Evolutionary conservation across 2,888 invertebrate species (phyloP).

Genomic region (Bombylius discolor): DNA sequence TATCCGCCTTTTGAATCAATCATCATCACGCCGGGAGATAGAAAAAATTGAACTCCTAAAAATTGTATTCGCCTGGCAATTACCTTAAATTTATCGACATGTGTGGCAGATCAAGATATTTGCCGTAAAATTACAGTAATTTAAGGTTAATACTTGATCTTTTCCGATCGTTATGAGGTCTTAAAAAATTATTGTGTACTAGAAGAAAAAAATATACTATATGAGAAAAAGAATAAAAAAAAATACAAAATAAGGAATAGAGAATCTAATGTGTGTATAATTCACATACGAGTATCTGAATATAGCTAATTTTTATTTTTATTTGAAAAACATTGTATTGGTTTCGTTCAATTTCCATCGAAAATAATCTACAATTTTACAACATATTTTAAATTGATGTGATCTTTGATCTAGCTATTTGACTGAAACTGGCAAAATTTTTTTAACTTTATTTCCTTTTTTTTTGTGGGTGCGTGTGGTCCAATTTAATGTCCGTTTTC

Average conservation of each 20-base stretch:
- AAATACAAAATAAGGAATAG: too few relatives aligned
- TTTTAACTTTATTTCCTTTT: background rate
- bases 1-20: background rate
- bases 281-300: too few relatives aligned
- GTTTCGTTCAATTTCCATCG: too few relatives aligned
- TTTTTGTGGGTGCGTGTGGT: background rate
- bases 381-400: background rate
- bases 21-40: conserved; percentile 3
- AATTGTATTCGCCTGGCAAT: conserved; percentile 2
- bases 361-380: too few relatives aligned
- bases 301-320: too few relatives aligned
- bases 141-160: conserved; percentile 10
- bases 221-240: too few relatives aligned
- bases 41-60: background rate
- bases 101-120: conserved; percentile 14
- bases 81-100: conserved; percentile 11
- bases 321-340: too few relatives aligned
- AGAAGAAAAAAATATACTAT: too few relatives aligned
- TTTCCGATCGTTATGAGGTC: conserved; percentile 12
- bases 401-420: background rate
- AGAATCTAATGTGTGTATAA: too few relatives aligned
- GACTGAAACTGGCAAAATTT: background rate
- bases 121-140: conserved; percentile 13
- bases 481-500: background rate
- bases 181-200: background rate